Evolutionary conservation across 1,140 invertebrate genomes (phyloP).

Genomic region (Trichonephila clavipes): DNA sequence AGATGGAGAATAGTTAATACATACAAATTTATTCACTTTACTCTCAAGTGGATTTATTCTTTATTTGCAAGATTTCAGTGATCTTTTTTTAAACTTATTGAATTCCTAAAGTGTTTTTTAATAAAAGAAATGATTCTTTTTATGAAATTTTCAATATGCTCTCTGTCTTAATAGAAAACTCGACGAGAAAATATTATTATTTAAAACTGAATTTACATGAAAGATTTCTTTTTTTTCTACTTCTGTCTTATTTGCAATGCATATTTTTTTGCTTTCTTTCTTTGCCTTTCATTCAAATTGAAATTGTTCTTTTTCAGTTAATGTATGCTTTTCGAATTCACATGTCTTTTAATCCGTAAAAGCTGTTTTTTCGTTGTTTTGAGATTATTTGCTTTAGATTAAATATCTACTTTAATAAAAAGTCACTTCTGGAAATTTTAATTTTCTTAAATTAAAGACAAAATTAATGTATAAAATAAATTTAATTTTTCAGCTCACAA

Average conservation of each 20-base stretch:
- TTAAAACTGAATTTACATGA: conserved; percentile 35
- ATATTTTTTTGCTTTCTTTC: not conserved
- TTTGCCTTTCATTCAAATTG: not conserved
- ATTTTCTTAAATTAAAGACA: conserved; percentile 9
- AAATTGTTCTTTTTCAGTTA: not conserved
- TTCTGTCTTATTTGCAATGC: not conserved
- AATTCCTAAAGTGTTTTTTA: conserved; percentile 50
- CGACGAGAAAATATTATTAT: conserved; percentile 28
- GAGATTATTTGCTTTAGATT: not conserved
- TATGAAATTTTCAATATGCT: conserved; percentile 43
- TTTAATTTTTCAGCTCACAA: no score
- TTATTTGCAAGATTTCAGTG: conserved; percentile 18
- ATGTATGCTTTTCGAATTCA: not conserved
- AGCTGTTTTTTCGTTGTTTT: not conserved
- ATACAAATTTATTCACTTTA: conserved; percentile 58
- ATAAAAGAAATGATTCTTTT: conserved; percentile 41
- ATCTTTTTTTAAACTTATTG: conserved; percentile 25
- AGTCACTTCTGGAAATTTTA: not conserved
- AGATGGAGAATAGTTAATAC: conserved; percentile 6
- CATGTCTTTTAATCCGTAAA: not conserved
- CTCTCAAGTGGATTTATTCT: conserved; percentile 49
- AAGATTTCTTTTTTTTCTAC: not conserved
- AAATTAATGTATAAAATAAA: not conserved
- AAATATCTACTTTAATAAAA: not conserved
- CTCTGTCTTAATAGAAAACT: conserved; percentile 24